Evolutionary conservation across 1,140 invertebrate genomes (phyloP), one percentile per base, ranked within the genome.

Genomic region (Caenorhabditis briggsae): DNA sequence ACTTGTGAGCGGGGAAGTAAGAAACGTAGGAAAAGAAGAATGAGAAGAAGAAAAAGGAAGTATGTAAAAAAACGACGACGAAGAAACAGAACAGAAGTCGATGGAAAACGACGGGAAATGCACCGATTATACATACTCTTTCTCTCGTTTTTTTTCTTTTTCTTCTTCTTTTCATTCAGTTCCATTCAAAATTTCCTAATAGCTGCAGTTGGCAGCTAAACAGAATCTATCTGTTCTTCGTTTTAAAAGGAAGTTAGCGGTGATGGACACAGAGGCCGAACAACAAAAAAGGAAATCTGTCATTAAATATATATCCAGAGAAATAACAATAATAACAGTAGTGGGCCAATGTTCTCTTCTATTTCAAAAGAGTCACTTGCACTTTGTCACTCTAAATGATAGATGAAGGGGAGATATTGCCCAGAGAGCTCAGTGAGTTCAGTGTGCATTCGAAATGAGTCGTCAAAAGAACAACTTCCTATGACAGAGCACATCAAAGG

Each of bases 41-140:
- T n/a, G n/a, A 20, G 82, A 43, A 56, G 50, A 43, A 56, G 56
- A 43, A 61, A 33, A 61, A 83, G 23, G 82, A 59, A 83, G 58
- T 58, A n/a, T 58, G 55, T 33, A 78, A 50, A 41, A 56, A 82
- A 82, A 58, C 55, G 41, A 78, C 12, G 70, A 78, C 55, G 41
- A 78, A 41, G 70, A 78, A 78, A 78, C 70, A 78, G 70, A 78
- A 78, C 70, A 78, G 70, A 78, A 78, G 70, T 78, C 70, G 46
- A 41, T n/a, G 46, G 43, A 70, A 70, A 70, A 70, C 64, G 41
- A 46, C 64, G 41, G 64, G 64, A 70, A 25, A 50, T 82, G 50
- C 50, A 83, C 82, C 55, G 55, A 59, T 83, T 83, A 84, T 50
- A 64, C 59, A 84, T 84, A 65, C 43, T 61, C 83, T 70, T 41